Evolutionary conservation across 2,797 vertebrate species (phyloP).

Genomic region (Sus cebifrons): DNA sequence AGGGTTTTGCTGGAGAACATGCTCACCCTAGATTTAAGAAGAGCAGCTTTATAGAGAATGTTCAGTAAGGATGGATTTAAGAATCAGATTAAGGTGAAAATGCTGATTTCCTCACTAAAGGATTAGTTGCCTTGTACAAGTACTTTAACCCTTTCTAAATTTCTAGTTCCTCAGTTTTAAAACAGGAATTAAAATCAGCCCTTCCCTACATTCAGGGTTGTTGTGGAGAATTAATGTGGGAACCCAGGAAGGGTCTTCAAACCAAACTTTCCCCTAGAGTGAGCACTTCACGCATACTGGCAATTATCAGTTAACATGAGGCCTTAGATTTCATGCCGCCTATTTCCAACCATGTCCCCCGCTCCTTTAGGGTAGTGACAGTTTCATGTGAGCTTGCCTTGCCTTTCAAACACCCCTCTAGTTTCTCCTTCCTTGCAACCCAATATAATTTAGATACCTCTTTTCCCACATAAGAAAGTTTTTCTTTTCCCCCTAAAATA

Average conservation of each 20-base stretch:
- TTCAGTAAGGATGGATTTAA: background rate
- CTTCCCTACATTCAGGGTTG: fast-evolving
- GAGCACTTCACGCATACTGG: background rate
- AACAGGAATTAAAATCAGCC: background rate
- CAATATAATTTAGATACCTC: background rate
- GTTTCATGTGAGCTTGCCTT: background rate
- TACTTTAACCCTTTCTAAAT: background rate
- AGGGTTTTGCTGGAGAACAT: background rate
- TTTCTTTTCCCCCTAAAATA: background rate
- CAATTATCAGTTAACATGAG: background rate
- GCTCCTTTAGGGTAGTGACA: background rate
- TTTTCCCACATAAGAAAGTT: background rate
- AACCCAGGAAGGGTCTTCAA: background rate
- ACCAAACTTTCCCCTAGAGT: background rate
- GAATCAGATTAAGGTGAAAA: background rate
- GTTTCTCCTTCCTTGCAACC: background rate
- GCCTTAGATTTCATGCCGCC: background rate
- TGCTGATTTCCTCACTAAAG: background rate
- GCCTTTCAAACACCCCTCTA: background rate
- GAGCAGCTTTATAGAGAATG: background rate
- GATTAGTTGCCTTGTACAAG: background rate
- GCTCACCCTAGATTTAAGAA: background rate
- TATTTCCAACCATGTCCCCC: background rate
- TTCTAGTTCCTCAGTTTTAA: background rate
- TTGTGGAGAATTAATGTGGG: background rate